Percentiles rank a stretch among this genome's conserved stretches.
Conservation (phyloP, 2,113 vertebrate species). For the Dicrurus megarhynchus region DNA sequence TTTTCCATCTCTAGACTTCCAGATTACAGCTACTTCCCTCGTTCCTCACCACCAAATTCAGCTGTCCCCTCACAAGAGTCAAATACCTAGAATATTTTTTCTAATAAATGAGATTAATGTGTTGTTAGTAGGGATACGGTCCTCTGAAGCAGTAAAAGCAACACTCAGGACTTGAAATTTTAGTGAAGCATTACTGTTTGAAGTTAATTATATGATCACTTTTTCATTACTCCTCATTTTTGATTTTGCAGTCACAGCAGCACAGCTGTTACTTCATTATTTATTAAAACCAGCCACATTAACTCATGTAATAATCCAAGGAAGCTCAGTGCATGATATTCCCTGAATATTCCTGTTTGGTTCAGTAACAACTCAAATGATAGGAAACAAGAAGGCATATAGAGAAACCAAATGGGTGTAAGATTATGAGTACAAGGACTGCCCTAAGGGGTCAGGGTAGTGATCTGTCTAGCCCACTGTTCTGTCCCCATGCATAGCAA, state of each 20-base stretch:
- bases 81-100: background rate
- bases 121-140: background rate
- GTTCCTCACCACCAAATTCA: background rate
- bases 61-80: background rate
- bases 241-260: background rate
- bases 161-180: background rate
- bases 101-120: background rate
- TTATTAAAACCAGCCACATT: background rate
- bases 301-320: background rate
- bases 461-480: background rate
- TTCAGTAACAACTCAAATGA: background rate
- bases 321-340: background rate
- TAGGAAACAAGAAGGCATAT: background rate
- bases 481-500: background rate
- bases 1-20: background rate
- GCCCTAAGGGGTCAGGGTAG: background rate
- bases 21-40: background rate
- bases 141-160: background rate
- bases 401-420: background rate
- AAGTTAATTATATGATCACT: background rate
- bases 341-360: background rate
- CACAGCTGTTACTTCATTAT: background rate
- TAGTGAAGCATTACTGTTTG: background rate
- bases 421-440: background rate
- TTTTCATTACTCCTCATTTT: background rate